Conservation (phyloP, 2,797 vertebrate genomes). For the Ceryle rudis region DNA sequence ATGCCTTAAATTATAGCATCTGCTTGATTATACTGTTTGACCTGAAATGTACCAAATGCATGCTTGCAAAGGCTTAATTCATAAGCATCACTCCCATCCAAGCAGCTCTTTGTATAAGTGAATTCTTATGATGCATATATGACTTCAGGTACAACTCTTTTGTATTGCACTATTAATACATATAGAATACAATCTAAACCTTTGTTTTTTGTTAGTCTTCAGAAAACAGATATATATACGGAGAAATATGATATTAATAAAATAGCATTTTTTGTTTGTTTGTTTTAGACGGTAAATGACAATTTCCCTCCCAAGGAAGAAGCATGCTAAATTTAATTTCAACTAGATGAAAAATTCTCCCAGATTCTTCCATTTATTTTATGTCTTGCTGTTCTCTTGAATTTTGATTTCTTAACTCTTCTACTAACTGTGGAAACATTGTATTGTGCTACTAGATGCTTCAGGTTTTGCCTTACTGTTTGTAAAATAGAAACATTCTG, state of each 20-base stretch:
- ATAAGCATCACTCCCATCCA: neutral
- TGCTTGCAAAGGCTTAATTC: neutral
- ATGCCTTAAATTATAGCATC: neutral
- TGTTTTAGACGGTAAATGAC: neutral
- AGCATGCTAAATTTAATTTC: neutral
- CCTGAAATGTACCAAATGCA: neutral
- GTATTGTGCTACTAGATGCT: neutral
- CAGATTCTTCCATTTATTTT: neutral
- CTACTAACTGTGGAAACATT: neutral
- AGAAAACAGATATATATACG: neutral
- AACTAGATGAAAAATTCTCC: neutral
- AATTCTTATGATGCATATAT: neutral
- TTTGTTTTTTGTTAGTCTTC: neutral
- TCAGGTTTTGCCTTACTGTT: neutral
- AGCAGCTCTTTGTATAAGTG: neutral
- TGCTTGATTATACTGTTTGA: neutral
- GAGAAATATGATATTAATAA: neutral
- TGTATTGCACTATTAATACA: neutral
- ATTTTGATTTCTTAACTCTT: neutral
- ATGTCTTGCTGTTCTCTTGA: neutral
- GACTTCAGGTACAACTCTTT: neutral
- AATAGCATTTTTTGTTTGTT: neutral
- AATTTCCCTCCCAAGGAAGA: neutral
- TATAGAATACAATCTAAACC: neutral
- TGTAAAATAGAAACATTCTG: neutral